Evolutionary conservation across 1,140 invertebrate genomes (phyloP).

Genomic region (Drosophila pachea): DNA sequence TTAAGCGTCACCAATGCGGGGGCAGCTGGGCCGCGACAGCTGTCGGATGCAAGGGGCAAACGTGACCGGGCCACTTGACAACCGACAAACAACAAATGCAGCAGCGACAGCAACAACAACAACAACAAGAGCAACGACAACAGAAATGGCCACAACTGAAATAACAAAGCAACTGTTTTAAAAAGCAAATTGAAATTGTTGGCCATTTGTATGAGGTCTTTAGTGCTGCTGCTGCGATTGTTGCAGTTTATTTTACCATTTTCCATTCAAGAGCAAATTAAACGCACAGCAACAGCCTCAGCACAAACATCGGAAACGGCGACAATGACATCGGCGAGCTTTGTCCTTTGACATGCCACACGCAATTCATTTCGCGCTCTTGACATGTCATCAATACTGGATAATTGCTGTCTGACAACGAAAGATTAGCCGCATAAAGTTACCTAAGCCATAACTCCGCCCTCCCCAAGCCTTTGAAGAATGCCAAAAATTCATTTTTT

Average conservation of each 20-base stretch:
- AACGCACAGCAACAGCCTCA: constrained; percentile 42
- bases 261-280: constrained; percentile 57
- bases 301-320: constrained; percentile 22
- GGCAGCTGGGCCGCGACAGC: background rate
- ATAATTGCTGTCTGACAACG: constrained; percentile 13
- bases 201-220: constrained; percentile 35
- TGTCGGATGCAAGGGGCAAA: background rate
- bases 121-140: constrained; percentile 11
- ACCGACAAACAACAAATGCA: constrained; percentile 29
- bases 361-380: constrained; percentile 16
- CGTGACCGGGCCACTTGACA: constrained; percentile 43
- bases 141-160: constrained; percentile 45
- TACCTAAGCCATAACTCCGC: background rate
- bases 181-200: too few species aligned
- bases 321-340: constrained; percentile 33
- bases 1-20: constrained; percentile 48
- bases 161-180: constrained; percentile 51
- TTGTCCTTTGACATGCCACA: constrained; percentile 32
- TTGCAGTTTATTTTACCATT: constrained; percentile 57
- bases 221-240: constrained; percentile 41
- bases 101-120: too few species aligned
- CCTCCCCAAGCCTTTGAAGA: too few species aligned
- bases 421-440: background rate
- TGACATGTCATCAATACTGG: constrained; percentile 17
- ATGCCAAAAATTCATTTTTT: too few species aligned